Base-by-base conservation (phyloP, 1,140 invertebrate species). In the Anagrus nilaparvatae region DNA sequence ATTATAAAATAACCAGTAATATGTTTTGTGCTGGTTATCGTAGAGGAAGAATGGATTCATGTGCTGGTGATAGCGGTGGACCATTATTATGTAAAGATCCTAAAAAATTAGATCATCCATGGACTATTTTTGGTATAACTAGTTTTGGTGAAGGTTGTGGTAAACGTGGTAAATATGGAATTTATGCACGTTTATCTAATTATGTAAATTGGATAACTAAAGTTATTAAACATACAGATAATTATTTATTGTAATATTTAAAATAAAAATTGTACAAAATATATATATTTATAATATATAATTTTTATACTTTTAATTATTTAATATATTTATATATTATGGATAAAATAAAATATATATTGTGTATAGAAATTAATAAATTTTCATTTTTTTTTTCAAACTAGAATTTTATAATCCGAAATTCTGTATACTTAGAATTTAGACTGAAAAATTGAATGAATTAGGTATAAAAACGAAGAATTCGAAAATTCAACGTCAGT, bases 91-190 rank as follows among this genome's bases (percentile, higher is more conserved):
- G 87, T 41, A 60, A 57, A 30, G 75, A 78, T 52, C 63, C 63
- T 0, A 60, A 61, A 1, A 65, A 56, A 40, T 59, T 63, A 0
- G 64, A 71, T 45, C 70, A 72, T 47, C 72, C 69, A 3, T 87
- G 85, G 82, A 78, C 77, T 16, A 77, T 92, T 16, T 85, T 87
- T 60, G 91, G 91, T 3, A 88, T 96, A 25, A 95, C 91, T 1
- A 93, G 88, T 56, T 97, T 94, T 50, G 92, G 92, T 0, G 90
- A 95, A 56, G 90, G 89, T 14, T 95, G 92, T 58, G 92, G 89
- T 5, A 80, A 86, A 55, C 79, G 78, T 34, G 85, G 87, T 30
- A 94, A 93, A 61, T 94, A 82, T 53, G 91, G 92, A 4, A 92
- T 96, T 43, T 96, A 96, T 55, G 86, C 87, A 3, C 78, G 80